Conservation (phyloP, 2,113 vertebrate genomes). For the Hylia prasina region DNA sequence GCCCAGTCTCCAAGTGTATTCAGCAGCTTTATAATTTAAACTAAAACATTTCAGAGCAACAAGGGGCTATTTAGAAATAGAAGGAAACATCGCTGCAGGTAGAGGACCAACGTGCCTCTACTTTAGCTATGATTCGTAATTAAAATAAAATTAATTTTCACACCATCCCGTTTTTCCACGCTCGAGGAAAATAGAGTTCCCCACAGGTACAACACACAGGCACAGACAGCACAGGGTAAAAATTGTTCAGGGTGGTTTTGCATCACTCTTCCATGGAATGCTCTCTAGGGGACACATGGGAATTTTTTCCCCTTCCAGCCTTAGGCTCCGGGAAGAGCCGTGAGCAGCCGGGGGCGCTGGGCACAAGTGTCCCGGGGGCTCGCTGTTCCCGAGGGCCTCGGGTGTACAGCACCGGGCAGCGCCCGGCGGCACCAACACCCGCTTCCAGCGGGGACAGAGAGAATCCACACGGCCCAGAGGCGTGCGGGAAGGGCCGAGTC, state of each 20-base stretch:
- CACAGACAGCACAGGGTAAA: neutral
- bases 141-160: neutral
- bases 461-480: neutral
- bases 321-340: neutral
- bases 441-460: neutral
- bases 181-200: neutral
- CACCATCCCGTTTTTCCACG: neutral
- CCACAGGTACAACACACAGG: neutral
- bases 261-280: neutral
- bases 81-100: neutral
- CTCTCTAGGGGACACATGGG: neutral
- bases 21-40: neutral
- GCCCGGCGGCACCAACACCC: neutral
- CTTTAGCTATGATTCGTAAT: neutral
- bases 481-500: neutral
- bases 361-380: neutral
- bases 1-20: neutral
- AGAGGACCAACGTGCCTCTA: neutral
- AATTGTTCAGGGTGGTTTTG: neutral
- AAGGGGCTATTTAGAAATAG: neutral
- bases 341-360: neutral
- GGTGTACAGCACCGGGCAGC: neutral
- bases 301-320: neutral
- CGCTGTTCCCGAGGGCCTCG: too few species aligned
- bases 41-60: neutral